Conservation (phyloP, 1,140 invertebrate species). For the Danaus plexippus region DNA sequence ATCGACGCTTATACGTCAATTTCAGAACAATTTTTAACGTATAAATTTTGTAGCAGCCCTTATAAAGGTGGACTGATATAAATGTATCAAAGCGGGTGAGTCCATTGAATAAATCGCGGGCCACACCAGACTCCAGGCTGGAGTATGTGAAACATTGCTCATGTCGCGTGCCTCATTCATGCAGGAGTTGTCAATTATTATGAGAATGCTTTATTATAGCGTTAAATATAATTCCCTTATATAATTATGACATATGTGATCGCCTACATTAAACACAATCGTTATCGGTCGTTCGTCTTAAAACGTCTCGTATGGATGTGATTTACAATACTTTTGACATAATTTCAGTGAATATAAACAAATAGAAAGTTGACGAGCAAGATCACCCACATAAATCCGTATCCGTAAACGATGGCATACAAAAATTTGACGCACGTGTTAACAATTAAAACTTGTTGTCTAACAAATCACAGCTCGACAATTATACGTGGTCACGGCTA, state of each 20-base stretch:
- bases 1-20: no score
- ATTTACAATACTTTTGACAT: conserved; percentile 9
- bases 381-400: conserved; percentile 29
- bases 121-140: conserved; percentile 26
- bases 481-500: conserved; percentile 59
- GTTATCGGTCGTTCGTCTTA: no score
- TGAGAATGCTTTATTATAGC: no score
- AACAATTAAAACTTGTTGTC: conserved; percentile 58
- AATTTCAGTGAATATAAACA: conserved; percentile 19
- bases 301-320: not conserved
- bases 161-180: conserved; percentile 28
- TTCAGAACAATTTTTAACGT: no score
- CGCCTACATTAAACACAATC: not conserved
- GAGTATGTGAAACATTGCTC: conserved; percentile 25
- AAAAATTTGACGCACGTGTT: conserved; percentile 55
- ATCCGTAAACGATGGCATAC: conserved; percentile 28
- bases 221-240: not conserved
- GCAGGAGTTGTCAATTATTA: conserved; percentile 19
- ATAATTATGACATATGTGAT: not conserved
- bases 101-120: conserved; percentile 55
- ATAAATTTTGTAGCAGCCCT: conserved; percentile 28
- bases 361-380: conserved; percentile 43
- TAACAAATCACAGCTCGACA: conserved; percentile 54
- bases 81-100: conserved; percentile 41
- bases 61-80: conserved; percentile 37